A percentile compares a stretch with the other conserved stretches of the same genome.
Conservation (phyloP, 2,113 vertebrate genomes). For the Xerus inauris region DNA sequence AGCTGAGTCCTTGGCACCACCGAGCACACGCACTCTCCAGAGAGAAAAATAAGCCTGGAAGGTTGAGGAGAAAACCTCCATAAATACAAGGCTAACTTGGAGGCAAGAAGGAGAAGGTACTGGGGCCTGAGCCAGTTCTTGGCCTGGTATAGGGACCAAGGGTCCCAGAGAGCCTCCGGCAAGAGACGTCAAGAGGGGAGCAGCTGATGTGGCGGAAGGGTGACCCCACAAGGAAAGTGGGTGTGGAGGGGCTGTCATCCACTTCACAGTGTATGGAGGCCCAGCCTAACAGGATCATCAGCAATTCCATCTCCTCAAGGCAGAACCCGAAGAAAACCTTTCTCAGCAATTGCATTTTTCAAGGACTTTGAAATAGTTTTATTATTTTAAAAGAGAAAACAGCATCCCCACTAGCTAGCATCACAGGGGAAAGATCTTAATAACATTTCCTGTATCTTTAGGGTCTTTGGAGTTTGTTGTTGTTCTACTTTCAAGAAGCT, state of each 20-base stretch:
- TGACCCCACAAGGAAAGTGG: fast-evolving
- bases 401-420: background rate
- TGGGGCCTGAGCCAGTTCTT: background rate
- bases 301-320: background rate
- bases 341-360: background rate
- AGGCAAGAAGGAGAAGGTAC: background rate
- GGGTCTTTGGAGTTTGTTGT: background rate
- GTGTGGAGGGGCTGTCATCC: fast-evolving
- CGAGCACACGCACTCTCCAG: background rate
- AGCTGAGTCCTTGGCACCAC: background rate
- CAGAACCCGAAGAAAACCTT: background rate
- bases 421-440: background rate
- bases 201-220: fast-evolving
- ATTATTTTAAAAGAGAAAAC: background rate
- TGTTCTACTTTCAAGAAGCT: background rate
- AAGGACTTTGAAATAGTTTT: background rate
- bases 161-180: fast-evolving
- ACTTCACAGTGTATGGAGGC: fast-evolving
- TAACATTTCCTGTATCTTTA: background rate
- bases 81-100: background rate
- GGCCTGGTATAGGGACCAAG: fast-evolving
- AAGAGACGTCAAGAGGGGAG: fast-evolving
- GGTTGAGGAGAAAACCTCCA: background rate
- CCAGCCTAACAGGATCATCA: fast-evolving
- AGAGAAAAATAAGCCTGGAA: background rate